Evolutionary conservation across 2,888 invertebrate genomes (phyloP).

Genomic region (Drosophila colorata): DNA sequence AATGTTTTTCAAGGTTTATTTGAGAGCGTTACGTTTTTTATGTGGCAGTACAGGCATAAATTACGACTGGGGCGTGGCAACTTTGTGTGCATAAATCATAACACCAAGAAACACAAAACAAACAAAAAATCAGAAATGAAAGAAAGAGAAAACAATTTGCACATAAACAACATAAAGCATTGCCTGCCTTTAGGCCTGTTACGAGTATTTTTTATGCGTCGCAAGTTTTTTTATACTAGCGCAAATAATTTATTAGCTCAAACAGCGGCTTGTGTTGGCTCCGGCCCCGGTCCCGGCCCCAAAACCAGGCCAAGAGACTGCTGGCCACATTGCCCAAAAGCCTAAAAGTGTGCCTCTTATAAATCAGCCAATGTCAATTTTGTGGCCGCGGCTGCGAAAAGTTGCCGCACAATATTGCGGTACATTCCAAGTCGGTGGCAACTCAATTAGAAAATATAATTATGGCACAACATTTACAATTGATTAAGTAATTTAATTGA

Average conservation of each 20-base stretch:
- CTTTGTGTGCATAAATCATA: conserved; percentile 65
- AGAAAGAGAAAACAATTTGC: conserved; percentile 60
- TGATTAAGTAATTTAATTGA: conserved; percentile 63
- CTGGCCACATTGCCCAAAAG: conserved; percentile 44
- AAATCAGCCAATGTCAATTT: conserved; percentile 58
- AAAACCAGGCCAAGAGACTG: conserved; percentile 9
- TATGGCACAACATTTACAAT: conserved; percentile 46
- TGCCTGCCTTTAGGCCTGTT: conserved; percentile 40
- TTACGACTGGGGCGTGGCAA: conserved; percentile 63
- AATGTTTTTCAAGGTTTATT: conserved; percentile 48
- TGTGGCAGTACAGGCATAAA: conserved; percentile 56
- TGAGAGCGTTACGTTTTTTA: conserved; percentile 26
- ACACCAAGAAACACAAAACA: conserved; percentile 21
- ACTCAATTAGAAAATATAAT: conserved; percentile 76
- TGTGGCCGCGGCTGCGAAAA: conserved; percentile 17
- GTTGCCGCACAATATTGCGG: conserved; percentile 22
- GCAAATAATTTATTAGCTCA: conserved; percentile 71
- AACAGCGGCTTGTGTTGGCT: conserved; percentile 37
- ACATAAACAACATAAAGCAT: conserved; percentile 65
- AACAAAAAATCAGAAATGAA: neutral
- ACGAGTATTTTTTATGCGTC: conserved; percentile 50
- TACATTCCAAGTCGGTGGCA: conserved; percentile 27
- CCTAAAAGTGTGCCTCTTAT: conserved; percentile 23
- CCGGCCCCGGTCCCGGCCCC: neutral
- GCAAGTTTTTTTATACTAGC: conserved; percentile 42